Evolutionary conservation across 2,797 vertebrate genomes (phyloP), one percentile per base, ranked within the genome.

Genomic region (Chaunax sp.): DNA sequence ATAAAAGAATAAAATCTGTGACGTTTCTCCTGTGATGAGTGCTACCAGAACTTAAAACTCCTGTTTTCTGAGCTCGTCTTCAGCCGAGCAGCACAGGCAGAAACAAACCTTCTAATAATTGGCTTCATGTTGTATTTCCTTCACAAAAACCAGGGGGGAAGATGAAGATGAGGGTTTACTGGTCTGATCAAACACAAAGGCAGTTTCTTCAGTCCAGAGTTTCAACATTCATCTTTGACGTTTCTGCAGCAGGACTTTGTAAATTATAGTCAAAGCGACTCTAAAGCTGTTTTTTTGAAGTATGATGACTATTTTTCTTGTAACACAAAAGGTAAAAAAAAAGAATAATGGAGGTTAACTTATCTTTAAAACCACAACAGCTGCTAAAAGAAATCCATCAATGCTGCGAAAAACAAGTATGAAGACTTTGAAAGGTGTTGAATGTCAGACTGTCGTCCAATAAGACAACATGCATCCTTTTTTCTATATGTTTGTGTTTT

Each of bases 351-450:
- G 3, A 41, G 57, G 23, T 69, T 52, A 13, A 58, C 46, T 26
- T 23, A 20, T 50, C 38, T 35, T n/a, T 25, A 46, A 68, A 55
- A 16, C 23, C 26, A 45, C 26, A 73, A 35, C 38, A 19, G 38
- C 4, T 0, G 12, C 38, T 28, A 5, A 49, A 5, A n/a, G n/a
- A n/a, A n/a, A n/a, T n/a, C n/a, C n/a, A n/a, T n/a, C n/a, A n/a
- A n/a, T n/a, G n/a, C n/a, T n/a, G n/a, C n/a, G n/a, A n/a, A n/a
- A n/a, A n/a, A n/a, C n/a, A n/a, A n/a, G n/a, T n/a, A n/a, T n/a
- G n/a, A n/a, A n/a, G n/a, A n/a, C n/a, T n/a, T n/a, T n/a, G n/a
- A n/a, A n/a, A n/a, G n/a, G n/a, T n/a, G n/a, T n/a, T n/a, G n/a
- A n/a, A n/a, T n/a, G n/a, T n/a, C n/a, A 33, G 33, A 11, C 7